Conservation (phyloP, 1,140 invertebrate genomes). For the Leptinotarsa lineolata region DNA sequence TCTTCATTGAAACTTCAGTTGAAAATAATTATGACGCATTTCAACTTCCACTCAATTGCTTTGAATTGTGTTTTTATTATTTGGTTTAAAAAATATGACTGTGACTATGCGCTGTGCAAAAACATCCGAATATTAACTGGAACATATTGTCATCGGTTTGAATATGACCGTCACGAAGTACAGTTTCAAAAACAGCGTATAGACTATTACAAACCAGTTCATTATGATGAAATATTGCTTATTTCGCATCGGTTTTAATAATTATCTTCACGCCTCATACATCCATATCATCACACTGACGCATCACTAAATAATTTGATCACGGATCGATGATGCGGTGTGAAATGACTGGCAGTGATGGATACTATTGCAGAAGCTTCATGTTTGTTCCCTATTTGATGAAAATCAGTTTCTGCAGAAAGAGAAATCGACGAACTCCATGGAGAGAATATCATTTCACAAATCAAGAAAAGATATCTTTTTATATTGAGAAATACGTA, state of each 20-base stretch:
- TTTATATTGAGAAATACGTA: no score
- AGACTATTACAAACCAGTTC: conserved; percentile 30
- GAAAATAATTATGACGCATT: no score
- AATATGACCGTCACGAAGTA: background rate
- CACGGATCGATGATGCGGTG: conserved; percentile 36
- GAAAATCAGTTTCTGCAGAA: no score
- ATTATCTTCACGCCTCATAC: conserved; percentile 35
- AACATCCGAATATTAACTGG: background rate
- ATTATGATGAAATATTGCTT: conserved; percentile 43
- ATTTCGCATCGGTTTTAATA: conserved; percentile 39
- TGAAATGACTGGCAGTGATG: conserved; percentile 4
- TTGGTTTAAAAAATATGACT: no score
- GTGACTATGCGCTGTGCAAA: no score
- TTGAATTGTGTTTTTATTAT: no score
- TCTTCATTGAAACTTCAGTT: no score
- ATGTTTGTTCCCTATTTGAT: no score
- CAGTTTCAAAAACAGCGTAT: conserved; percentile 20
- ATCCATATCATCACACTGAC: conserved; percentile 41
- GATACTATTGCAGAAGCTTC: background rate
- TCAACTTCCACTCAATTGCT: no score
- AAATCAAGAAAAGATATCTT: no score
- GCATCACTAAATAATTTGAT: conserved; percentile 37
- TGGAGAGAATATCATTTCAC: no score
- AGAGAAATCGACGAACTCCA: no score
- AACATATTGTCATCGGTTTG: conserved; percentile 17